These are phyloP conservation scores for Macquaria ambigua DNA, from an alignment of 2,113 vertebrate genomes.

Conservation along the genomic window DNA sequence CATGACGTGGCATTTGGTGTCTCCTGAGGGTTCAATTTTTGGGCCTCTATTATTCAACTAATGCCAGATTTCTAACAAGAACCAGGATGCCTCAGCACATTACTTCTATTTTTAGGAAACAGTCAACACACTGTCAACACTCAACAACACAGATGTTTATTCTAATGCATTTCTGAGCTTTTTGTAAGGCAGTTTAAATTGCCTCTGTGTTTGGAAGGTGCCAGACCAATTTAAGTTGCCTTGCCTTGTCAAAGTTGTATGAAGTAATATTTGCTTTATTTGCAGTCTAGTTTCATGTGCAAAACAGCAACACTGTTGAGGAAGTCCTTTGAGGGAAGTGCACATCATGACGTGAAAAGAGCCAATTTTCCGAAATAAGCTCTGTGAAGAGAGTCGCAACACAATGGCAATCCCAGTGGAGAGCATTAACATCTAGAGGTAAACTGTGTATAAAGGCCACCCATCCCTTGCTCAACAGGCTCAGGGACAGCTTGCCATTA, in stretches of 20 bases:
- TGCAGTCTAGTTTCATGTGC: background rate
- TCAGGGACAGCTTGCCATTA: conserved; percentile 72
- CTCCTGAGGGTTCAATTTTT: no score
- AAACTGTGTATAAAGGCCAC: conserved; percentile 58
- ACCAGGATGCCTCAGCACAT: conserved; percentile 16
- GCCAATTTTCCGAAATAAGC: conserved; percentile 11
- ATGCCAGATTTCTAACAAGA: conserved; percentile 24
- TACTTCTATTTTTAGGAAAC: conserved; percentile 9
- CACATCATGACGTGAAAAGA: conserved; percentile 13
- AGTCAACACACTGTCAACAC: background rate
- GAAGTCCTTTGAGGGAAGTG: conserved; percentile 1
- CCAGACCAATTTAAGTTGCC: background rate
- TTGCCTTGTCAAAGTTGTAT: background rate
- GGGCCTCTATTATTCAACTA: no score
- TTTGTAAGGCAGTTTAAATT: background rate
- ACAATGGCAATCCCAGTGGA: conserved; percentile 42
- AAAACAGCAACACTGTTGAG: background rate
- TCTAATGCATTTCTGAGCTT: background rate
- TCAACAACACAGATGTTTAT: background rate
- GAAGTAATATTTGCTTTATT: background rate
- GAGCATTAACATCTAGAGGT: conserved; percentile 51
- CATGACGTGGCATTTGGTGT: background rate
- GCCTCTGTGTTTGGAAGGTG: background rate
- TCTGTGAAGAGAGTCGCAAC: conserved; percentile 21
- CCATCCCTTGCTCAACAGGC: conserved; percentile 40